Evolutionary conservation across 2,797 vertebrate species (phyloP).

Genomic region (Eleutherodactylus coqui): DNA sequence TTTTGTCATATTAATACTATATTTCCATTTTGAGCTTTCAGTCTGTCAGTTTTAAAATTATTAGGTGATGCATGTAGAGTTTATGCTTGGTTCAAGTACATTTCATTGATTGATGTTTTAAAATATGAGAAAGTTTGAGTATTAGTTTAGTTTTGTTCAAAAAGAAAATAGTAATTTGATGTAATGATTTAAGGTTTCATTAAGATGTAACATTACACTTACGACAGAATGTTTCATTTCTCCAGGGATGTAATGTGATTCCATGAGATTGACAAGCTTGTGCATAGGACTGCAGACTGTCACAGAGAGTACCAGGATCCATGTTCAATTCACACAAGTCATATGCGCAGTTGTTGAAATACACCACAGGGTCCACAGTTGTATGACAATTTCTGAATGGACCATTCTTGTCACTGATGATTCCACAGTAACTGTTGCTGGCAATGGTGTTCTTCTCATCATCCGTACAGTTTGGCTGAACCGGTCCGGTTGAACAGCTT

Average conservation of each 20-base stretch:
- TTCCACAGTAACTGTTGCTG: slow-evolving; percentile 68
- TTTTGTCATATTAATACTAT: too few species aligned
- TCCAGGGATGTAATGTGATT: slow-evolving; percentile 65
- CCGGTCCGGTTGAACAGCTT: slow-evolving; percentile 64
- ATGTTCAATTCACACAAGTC: slow-evolving; percentile 70
- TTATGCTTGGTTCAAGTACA: too few species aligned
- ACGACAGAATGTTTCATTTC: slow-evolving; percentile 72
- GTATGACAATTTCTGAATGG: slow-evolving; percentile 66
- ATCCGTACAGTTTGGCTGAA: slow-evolving; percentile 65
- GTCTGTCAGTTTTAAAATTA: too few species aligned
- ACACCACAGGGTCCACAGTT: slow-evolving; percentile 63
- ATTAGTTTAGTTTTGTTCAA: background rate
- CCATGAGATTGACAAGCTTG: slow-evolving; percentile 68
- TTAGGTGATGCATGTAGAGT: too few species aligned
- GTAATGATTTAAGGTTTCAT: too few species aligned
- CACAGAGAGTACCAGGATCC: slow-evolving; percentile 64
- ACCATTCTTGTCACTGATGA: slow-evolving; percentile 62
- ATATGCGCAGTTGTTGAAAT: slow-evolving; percentile 68
- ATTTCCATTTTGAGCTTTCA: too few species aligned
- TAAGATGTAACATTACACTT: slow-evolving; percentile 64
- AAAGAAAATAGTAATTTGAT: background rate
- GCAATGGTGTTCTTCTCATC: slow-evolving; percentile 62
- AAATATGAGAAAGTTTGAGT: too few species aligned
- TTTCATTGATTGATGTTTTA: too few species aligned
- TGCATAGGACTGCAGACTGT: slow-evolving; percentile 69